Conservation (phyloP, 1,140 invertebrate genomes). For the Sycophaga agraensis region DNA sequence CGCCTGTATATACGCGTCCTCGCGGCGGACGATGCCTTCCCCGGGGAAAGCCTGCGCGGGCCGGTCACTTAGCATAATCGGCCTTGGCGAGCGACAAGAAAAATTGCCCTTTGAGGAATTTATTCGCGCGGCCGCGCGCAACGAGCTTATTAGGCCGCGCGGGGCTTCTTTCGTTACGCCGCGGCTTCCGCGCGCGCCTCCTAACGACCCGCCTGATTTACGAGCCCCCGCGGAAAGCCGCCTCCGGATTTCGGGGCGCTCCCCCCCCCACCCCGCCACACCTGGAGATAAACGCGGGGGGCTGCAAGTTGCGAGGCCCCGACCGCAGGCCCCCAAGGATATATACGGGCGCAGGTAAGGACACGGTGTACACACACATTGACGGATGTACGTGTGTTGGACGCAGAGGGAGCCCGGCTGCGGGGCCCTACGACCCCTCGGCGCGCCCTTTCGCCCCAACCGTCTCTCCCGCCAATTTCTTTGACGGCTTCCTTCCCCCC, state of each 20-base stretch:
- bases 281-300: no score
- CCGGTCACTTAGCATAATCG: conserved; percentile 23
- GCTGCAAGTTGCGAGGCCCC: background rate
- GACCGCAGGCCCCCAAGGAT: no score
- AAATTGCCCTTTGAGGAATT: conserved; percentile 24
- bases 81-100: conserved; percentile 19
- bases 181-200: conserved; percentile 15
- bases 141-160: conserved; percentile 20
- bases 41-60: no score
- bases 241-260: no score
- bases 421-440: background rate
- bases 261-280: no score
- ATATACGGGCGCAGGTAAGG: no score
- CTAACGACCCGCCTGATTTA: conserved; percentile 46
- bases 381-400: background rate
- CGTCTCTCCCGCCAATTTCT: no score
- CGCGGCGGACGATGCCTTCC: no score
- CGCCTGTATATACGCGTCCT: no score
- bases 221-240: conserved; percentile 26
- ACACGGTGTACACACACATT: no score
- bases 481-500: no score
- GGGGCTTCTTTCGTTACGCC: conserved; percentile 25
- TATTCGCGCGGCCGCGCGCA: conserved; percentile 1
- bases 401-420: background rate
- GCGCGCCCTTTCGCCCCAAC: no score